Evolutionary conservation across 2,888 invertebrate genomes (phyloP).

Genomic region (Erpobdella octoculata): DNA sequence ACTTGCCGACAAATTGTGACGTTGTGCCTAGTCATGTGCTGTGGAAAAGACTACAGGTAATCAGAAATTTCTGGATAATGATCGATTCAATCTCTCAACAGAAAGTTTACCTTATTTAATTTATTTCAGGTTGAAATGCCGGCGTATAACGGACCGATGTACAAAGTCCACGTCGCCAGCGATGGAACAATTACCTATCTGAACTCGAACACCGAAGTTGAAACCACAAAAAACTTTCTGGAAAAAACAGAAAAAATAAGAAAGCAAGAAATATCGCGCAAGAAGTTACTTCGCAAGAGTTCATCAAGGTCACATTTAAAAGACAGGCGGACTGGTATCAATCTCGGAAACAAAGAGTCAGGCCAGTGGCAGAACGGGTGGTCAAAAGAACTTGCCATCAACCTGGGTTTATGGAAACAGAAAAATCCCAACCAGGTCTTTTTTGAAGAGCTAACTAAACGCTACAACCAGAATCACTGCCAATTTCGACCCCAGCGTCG

Average conservation of each 20-base stretch:
- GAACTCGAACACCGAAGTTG: no score
- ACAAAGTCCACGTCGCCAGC: background rate
- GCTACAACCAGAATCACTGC: background rate
- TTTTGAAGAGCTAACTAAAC: background rate
- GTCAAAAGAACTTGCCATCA: background rate
- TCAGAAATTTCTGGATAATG: background rate
- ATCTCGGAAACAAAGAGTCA: background rate
- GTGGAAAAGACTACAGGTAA: background rate
- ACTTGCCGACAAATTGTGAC: background rate
- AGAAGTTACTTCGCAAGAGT: background rate
- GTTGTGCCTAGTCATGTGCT: background rate
- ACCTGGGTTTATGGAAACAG: background rate
- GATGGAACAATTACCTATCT: background rate
- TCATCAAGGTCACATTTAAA: background rate
- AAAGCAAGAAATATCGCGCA: no score
- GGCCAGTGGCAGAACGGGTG: background rate
- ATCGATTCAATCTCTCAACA: background rate
- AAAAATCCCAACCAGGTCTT: background rate
- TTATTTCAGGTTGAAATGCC: background rate
- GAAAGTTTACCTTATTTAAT: background rate
- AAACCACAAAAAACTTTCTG: no score
- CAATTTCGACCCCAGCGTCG: background rate
- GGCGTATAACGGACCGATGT: background rate
- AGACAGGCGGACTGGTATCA: background rate
- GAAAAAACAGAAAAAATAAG: no score